Evolutionary conservation across 2,113 vertebrate genomes (phyloP), one percentile per base, ranked within the genome.

Genomic region (Ornithorhynchus anatinus): DNA sequence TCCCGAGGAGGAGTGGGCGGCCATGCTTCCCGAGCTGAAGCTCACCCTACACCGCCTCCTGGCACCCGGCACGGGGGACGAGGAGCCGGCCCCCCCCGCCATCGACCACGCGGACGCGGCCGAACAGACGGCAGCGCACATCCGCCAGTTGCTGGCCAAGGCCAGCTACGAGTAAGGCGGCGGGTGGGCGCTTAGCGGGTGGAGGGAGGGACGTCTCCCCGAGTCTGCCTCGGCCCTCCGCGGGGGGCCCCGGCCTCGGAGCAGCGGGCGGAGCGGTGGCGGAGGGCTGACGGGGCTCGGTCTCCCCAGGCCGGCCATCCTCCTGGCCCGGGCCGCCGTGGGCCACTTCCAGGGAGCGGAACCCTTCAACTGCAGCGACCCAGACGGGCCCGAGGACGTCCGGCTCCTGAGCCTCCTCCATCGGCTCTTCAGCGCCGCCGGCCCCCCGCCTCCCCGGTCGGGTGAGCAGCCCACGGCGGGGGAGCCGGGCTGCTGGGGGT

Each of bases 1-100:
- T n/a, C 93, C 94, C 8, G 90, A 92, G 19, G 97, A 99, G 82
- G 93, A 98, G 65, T 98, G 97, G 98, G 91, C 93, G 39, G 96
- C 96, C 0, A 98, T 99, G 97, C 91, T 96, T 70, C 98, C 97
- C 8, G 97, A 99, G 85, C 58, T 99, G 65, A 92, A 72, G 14
- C 69, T 86, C 62, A 95, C 95, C 3, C 86, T 90, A 76, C 78
- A 71, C 44, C 83, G 90, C 33, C 89, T 94, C 47, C 87, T 96
- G 50, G 74, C 92, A 17, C 79, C 86, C 29, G 72, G 71, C 0
- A 84, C 93, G 39, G 71, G 82, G 44, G 82, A 69, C 7, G 78
- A 78, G 13, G 84, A 86, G 22, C 36, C 81, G 17, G 48, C 84
- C n/a, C n/a, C n/a, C 2, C 80, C 89, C 1, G 36, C 73, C 3